Evolutionary conservation across 2,888 invertebrate species (phyloP), one percentile per base, ranked within the genome.

Genomic region (Latrodectus hesperus): DNA sequence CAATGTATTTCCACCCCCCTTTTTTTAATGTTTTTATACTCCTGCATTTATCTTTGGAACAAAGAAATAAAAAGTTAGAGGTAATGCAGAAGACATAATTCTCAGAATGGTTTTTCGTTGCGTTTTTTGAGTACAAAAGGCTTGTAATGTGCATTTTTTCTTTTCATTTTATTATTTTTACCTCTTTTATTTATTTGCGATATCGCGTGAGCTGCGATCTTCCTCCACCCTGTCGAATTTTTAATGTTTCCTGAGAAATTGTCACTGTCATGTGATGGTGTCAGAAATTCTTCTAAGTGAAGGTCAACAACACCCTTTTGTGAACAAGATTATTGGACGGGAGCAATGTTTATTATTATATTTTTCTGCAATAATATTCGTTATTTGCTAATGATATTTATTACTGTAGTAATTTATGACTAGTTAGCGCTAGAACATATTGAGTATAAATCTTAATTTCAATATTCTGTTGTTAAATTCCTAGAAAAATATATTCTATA

Each of bases 111-210:
- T n/a, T 17, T 75, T 83, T 76, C 74, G 73, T 26, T 74, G 67
- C 60, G 60, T n/a, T 60, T 80, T 73, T 67, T 38, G 75, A 55
- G 70, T 38, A 83, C 82, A 83, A 83, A 83, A 80, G 80, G 65
- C 72, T 22, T 14, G 38, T 60, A 60, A 60, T 60, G 60, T n/a
- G n/a, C n/a, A 60, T 70, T 9, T 17, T 74, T 67, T 22, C 22
- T 22, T 22, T 22, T 22, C 22, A 52, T 79, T 79, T 79, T 71
- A 67, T 79, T 60, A 38, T 73, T 72, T 51, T 68, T 38, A 6
- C 38, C n/a, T 53, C 75, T 60, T 60, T 83, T 75, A 70, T 76
- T 75, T 75, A 83, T 83, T 70, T 52, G 75, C 14, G 16, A 83
- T 70, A 83, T 83, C 75, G 82, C 82, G 82, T 83, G 82, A 55